These are phyloP conservation scores for Poecilobothrus nobilitatus DNA, from an alignment of 2,888 invertebrate genomes.

Conservation along the genomic window DNA sequence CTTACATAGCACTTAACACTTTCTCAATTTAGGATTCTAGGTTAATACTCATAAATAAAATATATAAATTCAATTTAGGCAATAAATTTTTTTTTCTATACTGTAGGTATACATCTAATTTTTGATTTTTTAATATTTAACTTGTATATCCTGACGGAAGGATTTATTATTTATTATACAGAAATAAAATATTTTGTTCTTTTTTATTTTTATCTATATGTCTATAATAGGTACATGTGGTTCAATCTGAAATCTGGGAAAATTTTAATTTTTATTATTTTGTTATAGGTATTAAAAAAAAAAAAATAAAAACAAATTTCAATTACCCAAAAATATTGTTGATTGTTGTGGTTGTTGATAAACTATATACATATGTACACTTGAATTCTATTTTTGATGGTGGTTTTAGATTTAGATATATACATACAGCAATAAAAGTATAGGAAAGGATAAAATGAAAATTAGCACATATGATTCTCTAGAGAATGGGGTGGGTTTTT, in stretches of 20 bases:
- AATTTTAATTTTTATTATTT: background rate
- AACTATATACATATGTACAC: background rate
- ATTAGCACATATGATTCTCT: conserved; percentile 3
- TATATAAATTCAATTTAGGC: no score
- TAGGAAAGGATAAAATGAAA: background rate
- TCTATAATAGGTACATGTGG: no score
- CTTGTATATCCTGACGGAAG: background rate
- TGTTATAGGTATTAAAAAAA: background rate
- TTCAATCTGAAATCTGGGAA: background rate
- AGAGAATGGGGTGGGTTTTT: background rate
- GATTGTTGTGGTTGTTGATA: background rate
- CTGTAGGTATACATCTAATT: no score
- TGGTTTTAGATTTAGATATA: background rate
- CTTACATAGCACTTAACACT: no score
- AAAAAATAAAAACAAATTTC: background rate
- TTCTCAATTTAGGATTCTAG: no score
- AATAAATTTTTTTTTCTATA: no score
- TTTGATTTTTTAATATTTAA: background rate
- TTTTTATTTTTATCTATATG: no score
- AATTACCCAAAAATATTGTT: background rate
- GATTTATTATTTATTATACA: no score
- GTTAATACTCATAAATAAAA: no score
- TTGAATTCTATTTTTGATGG: background rate
- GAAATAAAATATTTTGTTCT: no score
- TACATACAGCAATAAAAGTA: background rate